Evolutionary conservation across 2,113 vertebrate species (phyloP).

Genomic region (Boleophthalmus pectinirostris): DNA sequence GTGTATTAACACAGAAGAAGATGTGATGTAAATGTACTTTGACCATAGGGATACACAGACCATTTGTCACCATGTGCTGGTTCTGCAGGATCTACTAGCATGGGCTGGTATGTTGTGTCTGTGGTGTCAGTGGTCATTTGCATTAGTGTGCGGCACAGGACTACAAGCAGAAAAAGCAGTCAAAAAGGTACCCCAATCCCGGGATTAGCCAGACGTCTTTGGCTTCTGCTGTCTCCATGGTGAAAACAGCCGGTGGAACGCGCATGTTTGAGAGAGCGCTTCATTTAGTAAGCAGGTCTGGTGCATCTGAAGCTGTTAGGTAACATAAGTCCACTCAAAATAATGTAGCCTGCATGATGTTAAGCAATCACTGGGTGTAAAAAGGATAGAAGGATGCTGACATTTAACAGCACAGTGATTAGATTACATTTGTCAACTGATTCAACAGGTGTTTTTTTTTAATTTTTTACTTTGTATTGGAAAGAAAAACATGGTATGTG

Average conservation of each 20-base stretch:
- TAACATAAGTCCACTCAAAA: conserved; percentile 35
- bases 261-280: conserved; percentile 35
- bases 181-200: conserved; percentile 59
- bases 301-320: conserved; percentile 36
- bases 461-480: neutral
- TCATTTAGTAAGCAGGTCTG: conserved; percentile 37
- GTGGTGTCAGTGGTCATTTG: conserved; percentile 24
- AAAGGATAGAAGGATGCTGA: no score
- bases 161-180: conserved; percentile 32
- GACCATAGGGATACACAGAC: neutral
- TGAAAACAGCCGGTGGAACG: conserved; percentile 60
- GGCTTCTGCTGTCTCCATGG: conserved; percentile 71
- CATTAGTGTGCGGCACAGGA: conserved; percentile 34
- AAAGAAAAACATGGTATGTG: neutral
- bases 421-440: neutral
- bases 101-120: conserved; percentile 21
- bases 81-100: conserved; percentile 24
- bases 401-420: neutral
- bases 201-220: conserved; percentile 63
- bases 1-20: conserved; percentile 7
- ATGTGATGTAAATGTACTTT: neutral
- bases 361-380: neutral
- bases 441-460: neutral
- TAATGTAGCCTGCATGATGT: neutral
- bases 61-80: neutral